phyloP scores from a whole-genome alignment of 2,113 vertebrate species.

The Tangachromis dhanisi region DNA sequence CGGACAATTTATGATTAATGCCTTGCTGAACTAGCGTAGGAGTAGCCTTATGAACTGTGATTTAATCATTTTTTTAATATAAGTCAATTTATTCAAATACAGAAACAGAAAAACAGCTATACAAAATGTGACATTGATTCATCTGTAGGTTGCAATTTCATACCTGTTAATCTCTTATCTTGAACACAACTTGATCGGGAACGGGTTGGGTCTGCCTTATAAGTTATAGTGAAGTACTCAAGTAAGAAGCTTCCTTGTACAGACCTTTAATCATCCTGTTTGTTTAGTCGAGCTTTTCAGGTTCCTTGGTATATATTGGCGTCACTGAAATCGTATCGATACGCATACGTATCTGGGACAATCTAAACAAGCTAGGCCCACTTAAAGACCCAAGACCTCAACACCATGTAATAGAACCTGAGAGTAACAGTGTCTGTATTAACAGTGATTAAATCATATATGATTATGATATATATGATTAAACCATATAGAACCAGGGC shows the following conservation, averaged over 20 bases:
- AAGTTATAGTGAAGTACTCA: neutral
- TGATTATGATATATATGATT: neutral
- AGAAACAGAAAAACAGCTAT: neutral
- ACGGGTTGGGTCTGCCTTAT: neutral
- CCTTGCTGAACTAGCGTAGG: neutral
- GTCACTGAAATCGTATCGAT: neutral
- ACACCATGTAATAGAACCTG: neutral
- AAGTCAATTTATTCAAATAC: neutral
- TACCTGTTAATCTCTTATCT: neutral
- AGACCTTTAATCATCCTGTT: neutral
- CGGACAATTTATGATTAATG: neutral
- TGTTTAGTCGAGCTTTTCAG: neutral
- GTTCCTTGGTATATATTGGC: neutral
- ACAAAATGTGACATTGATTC: neutral
- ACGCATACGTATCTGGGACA: neutral
- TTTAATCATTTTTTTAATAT: rapidly evolving
- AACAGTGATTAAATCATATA: neutral
- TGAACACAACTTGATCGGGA: rapidly evolving
- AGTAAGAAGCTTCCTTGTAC: neutral
- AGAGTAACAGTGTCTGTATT: neutral
- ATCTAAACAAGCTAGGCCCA: neutral
- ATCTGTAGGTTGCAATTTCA: neutral
- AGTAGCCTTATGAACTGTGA: neutral
- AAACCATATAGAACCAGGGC: neutral
- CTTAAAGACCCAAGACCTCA: neutral